phyloP scores from a whole-genome alignment of 1,140 invertebrate species.

The Pissodes strobi region DNA sequence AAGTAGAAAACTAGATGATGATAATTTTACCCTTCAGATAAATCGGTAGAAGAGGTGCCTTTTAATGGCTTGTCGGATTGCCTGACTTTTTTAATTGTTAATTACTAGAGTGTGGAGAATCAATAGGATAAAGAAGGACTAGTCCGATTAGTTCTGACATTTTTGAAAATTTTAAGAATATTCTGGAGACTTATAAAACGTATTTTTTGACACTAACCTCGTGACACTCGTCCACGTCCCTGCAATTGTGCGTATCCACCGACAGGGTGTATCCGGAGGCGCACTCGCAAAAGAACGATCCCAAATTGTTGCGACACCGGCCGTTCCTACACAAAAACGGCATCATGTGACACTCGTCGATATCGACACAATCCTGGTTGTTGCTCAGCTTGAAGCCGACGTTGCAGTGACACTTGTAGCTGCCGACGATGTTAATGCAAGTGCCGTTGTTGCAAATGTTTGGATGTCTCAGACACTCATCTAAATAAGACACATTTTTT shows the following conservation, averaged over 20 bases:
- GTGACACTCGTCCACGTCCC: slow-evolving; percentile 71
- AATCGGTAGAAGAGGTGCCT: too few relatives aligned
- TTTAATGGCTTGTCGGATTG: too few relatives aligned
- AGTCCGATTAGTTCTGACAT: too few relatives aligned
- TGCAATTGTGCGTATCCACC: slow-evolving; percentile 69
- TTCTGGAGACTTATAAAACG: too few relatives aligned
- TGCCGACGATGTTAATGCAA: slow-evolving; percentile 77
- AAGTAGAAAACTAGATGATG: too few relatives aligned
- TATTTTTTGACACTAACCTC: too few relatives aligned
- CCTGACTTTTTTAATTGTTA: too few relatives aligned
- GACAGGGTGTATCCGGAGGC: slow-evolving; percentile 75
- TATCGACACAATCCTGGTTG: slow-evolving; percentile 83
- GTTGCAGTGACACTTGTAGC: slow-evolving; percentile 80
- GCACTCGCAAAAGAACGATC: slow-evolving; percentile 84
- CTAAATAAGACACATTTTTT: slow-evolving; percentile 51
- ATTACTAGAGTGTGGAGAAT: too few relatives aligned
- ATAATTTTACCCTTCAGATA: too few relatives aligned
- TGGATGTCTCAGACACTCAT: slow-evolving; percentile 75
- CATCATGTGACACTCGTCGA: slow-evolving; percentile 77
- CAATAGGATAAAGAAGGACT: too few relatives aligned
- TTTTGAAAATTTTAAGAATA: too few relatives aligned
- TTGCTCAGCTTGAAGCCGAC: slow-evolving; percentile 79
- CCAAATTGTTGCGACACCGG: slow-evolving; percentile 77
- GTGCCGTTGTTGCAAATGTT: slow-evolving; percentile 82
- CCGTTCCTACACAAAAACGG: slow-evolving; percentile 82